Evolutionary conservation across 1,140 invertebrate genomes (phyloP), one percentile per base, ranked within the genome.

Genomic region (Pachypeltis micranthus): DNA sequence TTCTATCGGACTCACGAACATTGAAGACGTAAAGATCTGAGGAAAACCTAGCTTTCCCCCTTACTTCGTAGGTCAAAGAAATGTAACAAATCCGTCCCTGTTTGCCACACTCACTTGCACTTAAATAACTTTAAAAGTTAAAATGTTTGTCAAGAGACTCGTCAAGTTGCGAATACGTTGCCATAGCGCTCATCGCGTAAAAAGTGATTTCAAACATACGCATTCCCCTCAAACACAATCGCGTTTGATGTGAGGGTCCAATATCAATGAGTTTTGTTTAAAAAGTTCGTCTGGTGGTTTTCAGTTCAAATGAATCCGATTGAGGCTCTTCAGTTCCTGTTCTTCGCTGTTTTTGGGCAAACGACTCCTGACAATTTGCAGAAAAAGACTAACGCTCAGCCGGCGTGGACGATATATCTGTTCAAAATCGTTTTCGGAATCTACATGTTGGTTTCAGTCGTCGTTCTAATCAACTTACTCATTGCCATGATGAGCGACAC

Each of bases 401-500:
- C 86, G 2, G 70, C 71, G 14, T 90, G 87, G 87, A 89, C 87
- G 58, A 83, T 82, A 68, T 83, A 83, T 68, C 79, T 90, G 65
- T 90, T 88, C 79, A 90, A 90, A 80, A 80, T 87, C 69, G 82
- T 87, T 63, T 88, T 88, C 76, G 88, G 87, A 61, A 87, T 96
- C 70, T 99, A 98, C 80, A 93, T 98, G 91, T 82, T 98, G 83
- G 93, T 99, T 63, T 96, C 94, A 59, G 89, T 98, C 65, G 91
- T 99, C 71, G 96, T 99, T 61, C 83, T 99, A 63, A 98, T 99
- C 78, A 99, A 99, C 80, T 83, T 99, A 63, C 86, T 99, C 70
- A 99, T 99, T 83, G 96, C 96, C 80, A 99, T 99, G 96, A 98
- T 99, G 96, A 96, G 93, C 72, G 96, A 99, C 80, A 99, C 96